Percentiles rank a stretch among this genome's conserved stretches.
These are phyloP conservation scores for Tichodroma muraria DNA, from an alignment of 2,113 vertebrate species.

Conservation along the genomic window DNA sequence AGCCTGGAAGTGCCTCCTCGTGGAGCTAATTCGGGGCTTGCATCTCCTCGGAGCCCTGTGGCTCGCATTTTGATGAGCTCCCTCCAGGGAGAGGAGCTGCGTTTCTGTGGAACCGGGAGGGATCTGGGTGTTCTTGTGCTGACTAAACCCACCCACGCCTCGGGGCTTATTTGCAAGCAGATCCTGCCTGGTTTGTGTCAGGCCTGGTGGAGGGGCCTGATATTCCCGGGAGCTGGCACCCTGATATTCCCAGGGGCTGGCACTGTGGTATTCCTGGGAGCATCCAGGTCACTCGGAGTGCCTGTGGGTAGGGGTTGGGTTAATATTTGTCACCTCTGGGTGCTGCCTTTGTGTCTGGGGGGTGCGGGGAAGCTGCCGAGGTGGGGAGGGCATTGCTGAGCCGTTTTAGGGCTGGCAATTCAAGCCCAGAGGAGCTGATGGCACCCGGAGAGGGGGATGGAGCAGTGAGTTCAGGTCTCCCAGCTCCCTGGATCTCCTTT, in stretches of 20 bases:
- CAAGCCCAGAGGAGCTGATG: neutral
- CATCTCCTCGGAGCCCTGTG: neutral
- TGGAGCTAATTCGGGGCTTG: constrained; percentile 4
- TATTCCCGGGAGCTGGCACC: neutral
- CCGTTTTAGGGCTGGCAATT: neutral
- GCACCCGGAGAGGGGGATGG: neutral
- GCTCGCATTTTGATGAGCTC: constrained; percentile 27
- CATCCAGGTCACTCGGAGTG: neutral
- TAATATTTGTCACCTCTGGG: fast-evolving
- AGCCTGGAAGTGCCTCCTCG: constrained; percentile 26
- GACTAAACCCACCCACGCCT: constrained; percentile 34
- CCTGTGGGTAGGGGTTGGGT: neutral
- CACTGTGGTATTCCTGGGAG: neutral
- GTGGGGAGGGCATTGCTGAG: neutral
- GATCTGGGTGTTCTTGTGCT: constrained; percentile 37
- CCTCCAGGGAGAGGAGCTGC: neutral
- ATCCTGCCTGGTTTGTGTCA: neutral
- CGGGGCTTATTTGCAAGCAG: constrained; percentile 45
- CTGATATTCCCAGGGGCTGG: too few species aligned
- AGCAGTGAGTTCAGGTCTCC: neutral
- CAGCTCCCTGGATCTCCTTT: neutral
- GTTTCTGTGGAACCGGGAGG: neutral
- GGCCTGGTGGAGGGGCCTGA: neutral
- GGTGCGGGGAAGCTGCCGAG: neutral
- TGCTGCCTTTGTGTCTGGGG: neutral